A percentile compares a stretch with the other conserved stretches of the same genome.
Evolutionary conservation across 1,140 invertebrate genomes (phyloP).

Genomic region (Zaprionus africanus): DNA sequence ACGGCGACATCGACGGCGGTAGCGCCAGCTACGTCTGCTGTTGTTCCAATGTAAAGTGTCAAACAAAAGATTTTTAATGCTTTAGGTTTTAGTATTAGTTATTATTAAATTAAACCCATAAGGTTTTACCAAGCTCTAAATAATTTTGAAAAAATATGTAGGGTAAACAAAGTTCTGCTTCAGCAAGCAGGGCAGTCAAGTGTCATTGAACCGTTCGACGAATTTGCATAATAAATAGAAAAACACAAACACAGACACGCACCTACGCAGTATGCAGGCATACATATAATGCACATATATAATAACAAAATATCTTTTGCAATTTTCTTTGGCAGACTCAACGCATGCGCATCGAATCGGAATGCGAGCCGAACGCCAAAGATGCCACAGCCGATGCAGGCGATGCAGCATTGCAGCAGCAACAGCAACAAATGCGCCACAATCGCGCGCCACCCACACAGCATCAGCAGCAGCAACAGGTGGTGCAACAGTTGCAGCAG

Average conservation of each 20-base stretch:
- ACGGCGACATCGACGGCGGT: conserved; percentile 34
- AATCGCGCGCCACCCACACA: conserved; percentile 18
- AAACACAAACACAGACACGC: background rate
- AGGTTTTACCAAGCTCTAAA: too few relatives aligned
- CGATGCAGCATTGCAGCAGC: conserved; percentile 50
- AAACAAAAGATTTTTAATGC: background rate
- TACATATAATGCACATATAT: background rate
- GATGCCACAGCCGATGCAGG: conserved; percentile 52
- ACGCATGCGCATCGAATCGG: conserved; percentile 80
- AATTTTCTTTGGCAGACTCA: conserved; percentile 73
- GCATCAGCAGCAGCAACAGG: conserved; percentile 34
- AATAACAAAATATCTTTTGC: conserved; percentile 3
- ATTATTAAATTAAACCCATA: too few relatives aligned
- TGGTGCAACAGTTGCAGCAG: conserved; percentile 45
- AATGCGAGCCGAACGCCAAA: conserved; percentile 70
- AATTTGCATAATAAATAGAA: conserved; percentile 3
- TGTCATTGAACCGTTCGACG: background rate
- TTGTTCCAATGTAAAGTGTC: conserved; percentile 72
- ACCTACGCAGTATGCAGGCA: background rate
- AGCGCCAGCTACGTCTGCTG: conserved; percentile 70
- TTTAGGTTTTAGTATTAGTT: too few relatives aligned
- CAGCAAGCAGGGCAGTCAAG: background rate
- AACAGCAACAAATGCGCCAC: conserved; percentile 31
- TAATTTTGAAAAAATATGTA: background rate
- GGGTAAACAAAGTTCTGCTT: background rate